Evolutionary conservation across 2,113 vertebrate species (phyloP).

Genomic region (Garra rufa): DNA sequence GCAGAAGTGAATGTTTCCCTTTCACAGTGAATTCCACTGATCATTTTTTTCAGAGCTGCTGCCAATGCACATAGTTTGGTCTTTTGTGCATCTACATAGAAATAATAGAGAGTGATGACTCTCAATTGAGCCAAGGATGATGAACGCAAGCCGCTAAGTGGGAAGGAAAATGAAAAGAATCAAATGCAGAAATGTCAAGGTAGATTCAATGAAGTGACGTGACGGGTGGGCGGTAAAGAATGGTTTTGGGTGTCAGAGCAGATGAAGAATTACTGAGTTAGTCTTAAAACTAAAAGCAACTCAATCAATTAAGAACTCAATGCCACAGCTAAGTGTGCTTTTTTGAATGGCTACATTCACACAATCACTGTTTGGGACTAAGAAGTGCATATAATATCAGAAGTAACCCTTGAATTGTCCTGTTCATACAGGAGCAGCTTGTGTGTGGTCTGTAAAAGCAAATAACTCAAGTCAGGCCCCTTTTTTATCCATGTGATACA

Average conservation of each 20-base stretch:
- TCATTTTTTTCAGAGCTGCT: constrained; percentile 32
- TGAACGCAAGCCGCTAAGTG: constrained; percentile 52
- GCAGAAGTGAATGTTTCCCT: constrained; percentile 29
- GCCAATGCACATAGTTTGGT: constrained; percentile 11
- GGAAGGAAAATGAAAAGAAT: constrained; percentile 48
- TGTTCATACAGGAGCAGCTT: not conserved
- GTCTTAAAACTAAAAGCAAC: not conserved
- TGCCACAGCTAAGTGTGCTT: not conserved
- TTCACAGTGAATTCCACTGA: constrained; percentile 40
- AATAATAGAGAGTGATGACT: constrained; percentile 18
- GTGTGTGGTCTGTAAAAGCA: no score
- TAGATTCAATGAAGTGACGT: constrained; percentile 53
- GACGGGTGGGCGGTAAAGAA: constrained; percentile 31
- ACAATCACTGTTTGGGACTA: not conserved
- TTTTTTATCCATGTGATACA: no score
- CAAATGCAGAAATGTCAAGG: constrained; percentile 62
- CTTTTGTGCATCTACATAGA: constrained; percentile 15
- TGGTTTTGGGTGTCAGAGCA: constrained; percentile 14
- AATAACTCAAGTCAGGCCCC: no score
- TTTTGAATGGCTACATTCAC: not conserved
- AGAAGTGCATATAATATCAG: not conserved
- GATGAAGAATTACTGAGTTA: not conserved
- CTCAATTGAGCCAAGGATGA: constrained; percentile 34
- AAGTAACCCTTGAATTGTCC: not conserved
- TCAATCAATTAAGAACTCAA: not conserved